Evolutionary conservation across 2,797 vertebrate genomes (phyloP).

Genomic region (Coracias cyanogaster): DNA sequence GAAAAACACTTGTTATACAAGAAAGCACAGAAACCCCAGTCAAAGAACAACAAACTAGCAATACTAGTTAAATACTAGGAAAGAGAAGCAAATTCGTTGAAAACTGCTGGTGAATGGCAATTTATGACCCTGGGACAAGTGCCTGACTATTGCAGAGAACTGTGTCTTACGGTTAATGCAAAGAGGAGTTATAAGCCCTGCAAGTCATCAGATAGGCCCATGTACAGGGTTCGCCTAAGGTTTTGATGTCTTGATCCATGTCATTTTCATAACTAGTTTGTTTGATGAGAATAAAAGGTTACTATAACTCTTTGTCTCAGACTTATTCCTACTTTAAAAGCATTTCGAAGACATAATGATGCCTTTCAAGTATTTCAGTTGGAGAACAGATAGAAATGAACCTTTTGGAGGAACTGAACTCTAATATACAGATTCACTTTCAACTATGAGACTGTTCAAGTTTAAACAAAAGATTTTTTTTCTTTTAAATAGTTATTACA

Average conservation of each 20-base stretch:
- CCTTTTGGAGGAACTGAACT: neutral
- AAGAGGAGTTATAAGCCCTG: neutral
- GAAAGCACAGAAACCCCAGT: neutral
- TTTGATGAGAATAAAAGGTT: neutral
- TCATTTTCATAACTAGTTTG: neutral
- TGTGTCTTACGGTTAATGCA: neutral
- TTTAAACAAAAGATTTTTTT: neutral
- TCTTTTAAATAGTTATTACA: neutral
- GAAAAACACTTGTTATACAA: neutral
- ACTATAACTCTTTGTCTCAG: neutral
- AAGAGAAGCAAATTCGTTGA: neutral
- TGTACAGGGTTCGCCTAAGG: accelerated
- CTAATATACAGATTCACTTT: neutral
- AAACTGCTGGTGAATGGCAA: neutral
- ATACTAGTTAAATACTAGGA: neutral
- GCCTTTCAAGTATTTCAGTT: neutral
- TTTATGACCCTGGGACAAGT: neutral
- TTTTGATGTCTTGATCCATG: neutral
- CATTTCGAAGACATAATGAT: neutral
- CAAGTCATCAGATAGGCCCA: neutral
- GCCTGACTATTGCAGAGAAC: neutral
- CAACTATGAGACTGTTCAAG: neutral
- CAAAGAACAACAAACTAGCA: neutral
- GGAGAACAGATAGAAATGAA: neutral
- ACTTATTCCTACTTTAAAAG: neutral